Evolutionary conservation across 1,140 invertebrate species (phyloP).

Genomic region (Elymnias hypermnestra): DNA sequence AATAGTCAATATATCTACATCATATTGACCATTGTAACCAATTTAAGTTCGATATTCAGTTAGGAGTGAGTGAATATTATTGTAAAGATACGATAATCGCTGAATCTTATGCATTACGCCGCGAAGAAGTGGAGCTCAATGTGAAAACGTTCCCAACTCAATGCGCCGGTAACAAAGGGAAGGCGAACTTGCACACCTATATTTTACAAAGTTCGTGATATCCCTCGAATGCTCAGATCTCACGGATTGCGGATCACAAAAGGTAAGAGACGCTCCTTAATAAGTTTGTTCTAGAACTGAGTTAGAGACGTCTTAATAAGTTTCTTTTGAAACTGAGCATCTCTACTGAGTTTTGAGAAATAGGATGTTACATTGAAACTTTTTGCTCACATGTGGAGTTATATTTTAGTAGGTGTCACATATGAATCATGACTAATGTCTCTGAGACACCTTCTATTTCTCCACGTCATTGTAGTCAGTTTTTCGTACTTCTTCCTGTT

Average conservation of each 20-base stretch:
- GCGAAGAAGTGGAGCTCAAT: conserved; percentile 14
- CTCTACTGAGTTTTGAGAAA: background rate
- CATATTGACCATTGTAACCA: no score
- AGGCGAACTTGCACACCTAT: conserved; percentile 28
- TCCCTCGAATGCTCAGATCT: conserved; percentile 25
- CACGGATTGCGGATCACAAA: conserved; percentile 19
- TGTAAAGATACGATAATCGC: no score
- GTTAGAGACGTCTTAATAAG: conserved; percentile 10
- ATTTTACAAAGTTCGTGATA: conserved; percentile 39
- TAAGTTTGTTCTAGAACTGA: conserved; percentile 2
- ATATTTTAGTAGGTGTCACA: background rate
- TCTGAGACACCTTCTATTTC: no score
- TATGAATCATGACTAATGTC: no score
- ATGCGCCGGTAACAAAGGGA: conserved; percentile 31
- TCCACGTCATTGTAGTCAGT: no score
- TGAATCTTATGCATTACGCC: conserved; percentile 12
- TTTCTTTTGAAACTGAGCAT: background rate
- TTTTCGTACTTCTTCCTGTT: no score
- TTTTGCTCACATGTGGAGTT: background rate
- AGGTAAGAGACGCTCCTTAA: conserved; percentile 8
- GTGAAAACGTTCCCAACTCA: no score
- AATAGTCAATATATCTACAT: no score
- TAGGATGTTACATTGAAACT: background rate
- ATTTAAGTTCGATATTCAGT: no score
- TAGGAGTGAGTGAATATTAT: no score